Conservation (phyloP, 2,797 vertebrate species). For the Poecilia picta region DNA sequence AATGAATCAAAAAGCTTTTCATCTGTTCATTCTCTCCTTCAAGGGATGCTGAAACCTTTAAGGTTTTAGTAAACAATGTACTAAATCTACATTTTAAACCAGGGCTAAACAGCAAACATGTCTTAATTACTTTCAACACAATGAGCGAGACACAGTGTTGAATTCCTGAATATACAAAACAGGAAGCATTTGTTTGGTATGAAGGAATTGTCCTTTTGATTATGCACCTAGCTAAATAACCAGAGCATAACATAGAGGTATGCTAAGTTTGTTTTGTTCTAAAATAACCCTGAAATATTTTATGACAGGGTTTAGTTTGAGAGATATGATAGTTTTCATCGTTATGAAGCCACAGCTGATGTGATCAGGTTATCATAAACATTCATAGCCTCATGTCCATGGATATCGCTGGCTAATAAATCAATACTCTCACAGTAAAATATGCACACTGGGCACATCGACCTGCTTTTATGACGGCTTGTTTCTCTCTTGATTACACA, state of each 20-base stretch:
- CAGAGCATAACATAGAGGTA: neutral
- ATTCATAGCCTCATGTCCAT: neutral
- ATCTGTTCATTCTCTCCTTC: neutral
- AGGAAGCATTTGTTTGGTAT: neutral
- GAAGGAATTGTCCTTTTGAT: neutral
- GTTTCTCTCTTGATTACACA: neutral
- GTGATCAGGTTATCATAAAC: neutral
- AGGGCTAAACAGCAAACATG: neutral
- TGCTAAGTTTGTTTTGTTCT: neutral
- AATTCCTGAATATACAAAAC: neutral
- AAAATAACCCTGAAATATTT: neutral
- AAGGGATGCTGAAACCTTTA: neutral
- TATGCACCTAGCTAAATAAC: neutral
- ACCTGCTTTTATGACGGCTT: neutral
- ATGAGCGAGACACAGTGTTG: neutral
- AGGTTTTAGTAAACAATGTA: neutral
- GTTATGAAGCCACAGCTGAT: neutral
- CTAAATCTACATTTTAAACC: neutral
- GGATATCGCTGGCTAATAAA: neutral
- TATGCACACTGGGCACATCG: neutral
- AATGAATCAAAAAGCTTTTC: neutral
- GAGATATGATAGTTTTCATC: neutral
- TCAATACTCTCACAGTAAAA: neutral
- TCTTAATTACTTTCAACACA: neutral
- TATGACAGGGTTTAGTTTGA: neutral